Evolutionary conservation across 2,888 invertebrate species (phyloP).

Genomic region (Orchestes rusci): DNA sequence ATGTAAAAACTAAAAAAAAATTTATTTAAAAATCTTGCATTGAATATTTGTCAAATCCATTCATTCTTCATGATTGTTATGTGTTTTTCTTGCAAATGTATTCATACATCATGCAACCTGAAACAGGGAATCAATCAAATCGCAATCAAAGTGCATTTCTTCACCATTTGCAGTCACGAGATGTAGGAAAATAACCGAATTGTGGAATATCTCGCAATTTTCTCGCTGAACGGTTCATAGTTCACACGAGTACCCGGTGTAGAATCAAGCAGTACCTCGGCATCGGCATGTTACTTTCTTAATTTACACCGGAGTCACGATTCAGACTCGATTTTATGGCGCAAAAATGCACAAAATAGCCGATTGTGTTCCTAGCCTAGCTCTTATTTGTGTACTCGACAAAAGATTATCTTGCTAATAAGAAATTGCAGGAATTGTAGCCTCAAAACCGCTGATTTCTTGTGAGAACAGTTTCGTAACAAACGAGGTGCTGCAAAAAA

Average conservation of each 20-base stretch:
- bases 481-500: background rate
- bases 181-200: no score
- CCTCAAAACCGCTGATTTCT: background rate
- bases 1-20: no score
- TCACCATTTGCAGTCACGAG: no score
- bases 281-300: constrained; percentile 18
- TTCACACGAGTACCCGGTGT: constrained; percentile 18
- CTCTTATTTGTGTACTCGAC: constrained; percentile 18
- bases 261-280: constrained; percentile 12
- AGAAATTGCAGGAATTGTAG: constrained; percentile 6
- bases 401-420: constrained; percentile 18
- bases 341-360: constrained; percentile 17
- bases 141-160: no score
- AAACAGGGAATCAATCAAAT: no score
- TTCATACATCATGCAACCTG: no score
- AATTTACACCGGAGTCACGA: constrained; percentile 25
- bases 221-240: no score
- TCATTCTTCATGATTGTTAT: no score
- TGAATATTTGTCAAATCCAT: no score
- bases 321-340: constrained; percentile 14
- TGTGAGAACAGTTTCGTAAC: background rate
- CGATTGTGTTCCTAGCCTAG: constrained; percentile 13
- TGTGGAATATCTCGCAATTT: no score
- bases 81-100: no score
- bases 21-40: no score